Base-by-base conservation (phyloP, 2,888 invertebrate species). In the Drosophila mimica region DNA sequence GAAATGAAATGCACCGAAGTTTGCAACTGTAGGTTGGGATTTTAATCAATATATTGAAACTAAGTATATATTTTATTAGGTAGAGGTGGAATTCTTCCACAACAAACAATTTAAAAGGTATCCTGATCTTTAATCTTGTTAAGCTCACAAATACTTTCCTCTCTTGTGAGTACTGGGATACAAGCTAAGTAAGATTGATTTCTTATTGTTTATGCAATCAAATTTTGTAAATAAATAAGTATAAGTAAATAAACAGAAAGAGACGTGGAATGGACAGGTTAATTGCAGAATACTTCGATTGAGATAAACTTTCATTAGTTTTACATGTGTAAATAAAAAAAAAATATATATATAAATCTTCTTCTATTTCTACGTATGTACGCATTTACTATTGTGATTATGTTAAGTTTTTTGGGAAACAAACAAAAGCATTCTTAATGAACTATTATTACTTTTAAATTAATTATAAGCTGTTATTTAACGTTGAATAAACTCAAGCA, bases 341-440 rank as follows among this genome's bases (percentile, higher is more conserved):
- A 31, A 43, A 43, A 43, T 11, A 20, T 6, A 54, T n/a, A 56
- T 30, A 38, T 28, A 36, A 11, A 17, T 28, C 61, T 66, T 61
- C 48, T 58, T 25, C 46, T 46, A 25, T 46, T 51, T 67, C 53
- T 67, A 74, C 63, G 60, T 64, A 74, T 69, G 64, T 70, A 74
- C 46, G 75, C 75, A 74, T 76, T 76, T 75, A 76, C 65, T 70
- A 76, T 70, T 74, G 74, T 75, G 70, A 75, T 75, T 76, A 64
- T 69, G 74, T 64, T 69, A 63, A 60, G 74, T 74, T 74, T 61
- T 74, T 74, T 74, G 61, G 46, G 43, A 74, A 58, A 70, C 63
- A 38, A 61, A 64, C 59, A 69, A 59, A 62, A 61, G 4, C 25
- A 60, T 56, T 78, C 56, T 65, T 65, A 61, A 78, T 57, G 65